Base-by-base conservation (phyloP, 2,113 vertebrate species). In the Ammodytes dubius region DNA sequence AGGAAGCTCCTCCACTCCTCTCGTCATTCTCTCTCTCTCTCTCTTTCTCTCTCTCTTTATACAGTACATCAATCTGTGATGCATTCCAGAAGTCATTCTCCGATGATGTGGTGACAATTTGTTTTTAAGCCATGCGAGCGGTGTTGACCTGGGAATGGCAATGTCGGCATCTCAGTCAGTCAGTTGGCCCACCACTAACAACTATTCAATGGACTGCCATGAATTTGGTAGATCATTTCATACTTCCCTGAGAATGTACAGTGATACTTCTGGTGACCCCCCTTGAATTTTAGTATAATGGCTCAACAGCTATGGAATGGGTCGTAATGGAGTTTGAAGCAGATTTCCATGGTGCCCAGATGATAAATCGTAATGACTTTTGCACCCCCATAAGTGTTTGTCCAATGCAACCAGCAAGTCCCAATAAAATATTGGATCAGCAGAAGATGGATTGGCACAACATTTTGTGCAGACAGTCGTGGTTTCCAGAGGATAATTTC, bases 1-100 rank as follows among this genome's bases (percentile, higher is more conserved):
- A 79, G 77, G 85, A 77, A 79, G 69, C 79, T n/a, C n/a, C 85
- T 83, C 83, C 88, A 83, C 85, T n/a, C 83, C 88, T 79, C 66
- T n/a, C 70, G 71, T 67, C 73, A 67, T 67, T 63, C 56, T 27
- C 42, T 57, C 2, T 39, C 52, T 76, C 74, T 27, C 27, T 27
- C 27, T 27, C 70, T 63, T 50, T 27, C 42, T 57, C 2, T 39
- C 52, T 76, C 74, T 69, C 47, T 52, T 81, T 56, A 74, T 50
- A 64, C 69, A 82, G 54, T 2, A 7, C 64, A 81, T 84, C 78
- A 82, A 52, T 86, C 78, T 77, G 54, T 11, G 58, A 61, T 43
- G 45, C 42, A 63, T 82, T 82, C 68, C 72, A 65, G 53, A 19
- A 37, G 57, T 64, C 77, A 68, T 47, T 82, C 15, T 66, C 61